Evolutionary conservation across 2,113 vertebrate species (phyloP), one percentile per base, ranked within the genome.

Genomic region (Osmerus eperlanus): DNA sequence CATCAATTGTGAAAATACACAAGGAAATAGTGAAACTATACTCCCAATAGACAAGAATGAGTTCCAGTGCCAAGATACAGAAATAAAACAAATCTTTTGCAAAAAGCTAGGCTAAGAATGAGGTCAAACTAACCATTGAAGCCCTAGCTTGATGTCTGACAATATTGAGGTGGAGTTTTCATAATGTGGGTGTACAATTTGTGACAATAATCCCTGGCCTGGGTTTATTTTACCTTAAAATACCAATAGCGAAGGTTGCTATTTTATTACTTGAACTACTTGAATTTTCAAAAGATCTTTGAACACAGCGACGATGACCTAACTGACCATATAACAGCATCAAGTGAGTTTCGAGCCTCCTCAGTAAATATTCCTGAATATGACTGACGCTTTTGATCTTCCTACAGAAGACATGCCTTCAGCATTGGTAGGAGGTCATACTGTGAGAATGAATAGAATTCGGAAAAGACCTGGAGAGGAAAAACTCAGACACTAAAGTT

Each of bases 301-400:
- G 16, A 29, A 29, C 28, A 25, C 16, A 36, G 15, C 4, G 11
- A 18, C 16, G 3, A 36, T 41, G 36, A 21, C 47, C 32, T 65
- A 41, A 65, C 36, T 65, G 55, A 81, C 76, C 58, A 64, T 41
- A 68, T 80, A 69, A 63, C 59, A 65, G 69, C 28, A 70, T 68
- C 80, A 65, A 18, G 56, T 36, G 15, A 47, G 19, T 55, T 82
- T 47, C 12, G 19, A 83, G 60, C 19, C 75, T 80, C 72, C 52
- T 28, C 62, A 23, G 69, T 71, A 15, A 77, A 62, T 75, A 71
- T 64, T 71, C 75, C 65, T 64, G 72, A 65, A 76, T 67, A 66
- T 80, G 53, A 74, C 64, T 29, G n/a, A 29, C 64, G 64, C 19
- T 56, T 78, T 84, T 85, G 77, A 83, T 83, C 65, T 68, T 78